Conservation (phyloP, 92 coral and sea anemone genomes). For the Metridium senile region DNA sequence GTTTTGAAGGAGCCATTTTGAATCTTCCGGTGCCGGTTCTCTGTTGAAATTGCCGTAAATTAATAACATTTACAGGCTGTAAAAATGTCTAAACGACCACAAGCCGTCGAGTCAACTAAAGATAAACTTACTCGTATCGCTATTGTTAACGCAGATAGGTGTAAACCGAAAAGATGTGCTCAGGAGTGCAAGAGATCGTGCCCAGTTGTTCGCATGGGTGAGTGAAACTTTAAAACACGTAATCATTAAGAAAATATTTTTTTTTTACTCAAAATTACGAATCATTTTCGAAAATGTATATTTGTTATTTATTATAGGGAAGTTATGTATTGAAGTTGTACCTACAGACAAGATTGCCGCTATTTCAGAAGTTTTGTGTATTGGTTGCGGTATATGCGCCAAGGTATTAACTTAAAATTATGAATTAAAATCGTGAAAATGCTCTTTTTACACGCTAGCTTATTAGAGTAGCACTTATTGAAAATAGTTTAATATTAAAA, state of each 20-base stretch:
- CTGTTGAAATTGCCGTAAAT: conserved; percentile 6
- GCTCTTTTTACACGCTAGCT: not conserved
- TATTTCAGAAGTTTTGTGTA: conserved; percentile 91
- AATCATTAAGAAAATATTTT: not conserved
- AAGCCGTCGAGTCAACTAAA: conserved; percentile 60
- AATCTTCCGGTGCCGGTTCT: conserved; percentile 40
- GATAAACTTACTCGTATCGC: conserved; percentile 96
- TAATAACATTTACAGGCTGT: not conserved
- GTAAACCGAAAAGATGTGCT: conserved; percentile 93
- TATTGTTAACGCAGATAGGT: conserved; percentile 85
- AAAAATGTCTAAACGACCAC: conserved; percentile 5
- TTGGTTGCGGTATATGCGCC: conserved; percentile 97
- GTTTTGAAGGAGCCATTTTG: conserved; percentile 52
- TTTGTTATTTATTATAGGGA: conserved; percentile 57
- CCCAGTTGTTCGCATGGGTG: conserved; percentile 98
- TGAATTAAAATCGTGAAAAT: not conserved
- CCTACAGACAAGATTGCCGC: conserved; percentile 72
- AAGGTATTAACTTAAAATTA: conserved; percentile 59
- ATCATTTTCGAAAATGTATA: not conserved
- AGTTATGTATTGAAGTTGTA: conserved; percentile 88
- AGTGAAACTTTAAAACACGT: conserved; percentile 33
- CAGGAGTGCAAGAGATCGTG: conserved; percentile 95
- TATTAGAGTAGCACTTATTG: too few species aligned
- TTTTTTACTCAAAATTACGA: not conserved
- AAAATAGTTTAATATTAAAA: too few species aligned